Base-by-base conservation (phyloP, 2,888 invertebrate species). In the Furcula furcula region DNA sequence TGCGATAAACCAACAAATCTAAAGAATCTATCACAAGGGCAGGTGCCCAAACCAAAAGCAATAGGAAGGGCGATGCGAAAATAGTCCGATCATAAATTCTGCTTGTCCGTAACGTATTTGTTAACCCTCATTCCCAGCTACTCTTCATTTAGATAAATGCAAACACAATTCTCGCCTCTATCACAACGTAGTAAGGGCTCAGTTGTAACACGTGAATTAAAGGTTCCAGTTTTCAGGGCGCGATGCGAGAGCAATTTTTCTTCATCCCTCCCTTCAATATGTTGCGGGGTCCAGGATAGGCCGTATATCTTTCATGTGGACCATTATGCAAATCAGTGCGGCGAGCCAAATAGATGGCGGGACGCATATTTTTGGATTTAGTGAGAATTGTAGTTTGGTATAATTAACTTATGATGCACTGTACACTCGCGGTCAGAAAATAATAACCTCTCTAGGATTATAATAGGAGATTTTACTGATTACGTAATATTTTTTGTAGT, bases 261-360 rank as follows among this genome's bases (percentile, higher is more conserved):
- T 80, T 74, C 68, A 75, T 55, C 55, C 41, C 34, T 74, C 72
- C 76, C 65, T 71, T 62, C 82, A 84, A 84, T 85, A 85, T 83
- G 80, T 80, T 81, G 69, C 69, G 66, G 60, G 65, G 68, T 63
- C 62, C 55, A 65, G 62, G 71, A 66, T 65, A 61, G 58, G 61
- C 67, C 67, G 76, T 85, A 67, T 72, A 77, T 81, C 79, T 84
- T 75, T 60, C 50, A 60, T 65, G 65, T 59, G 56, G 66, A 61
- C 72, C 65, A 79, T 82, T 83, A 85, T 82, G 77, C 61, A 76
- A 80, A 82, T 77, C 68, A 66, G 65, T 40, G 30, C 51, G 48
- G 55, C 57, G 53, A 53, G 44, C 41, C 40, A 55, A 58, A 57
- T 60, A 58, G 54, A 57, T 46, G 40, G 41, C 48, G 41, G 67